These are phyloP conservation scores for Gnathochromis pfefferi DNA, from an alignment of 2,113 vertebrate genomes.

Conservation along the genomic window DNA sequence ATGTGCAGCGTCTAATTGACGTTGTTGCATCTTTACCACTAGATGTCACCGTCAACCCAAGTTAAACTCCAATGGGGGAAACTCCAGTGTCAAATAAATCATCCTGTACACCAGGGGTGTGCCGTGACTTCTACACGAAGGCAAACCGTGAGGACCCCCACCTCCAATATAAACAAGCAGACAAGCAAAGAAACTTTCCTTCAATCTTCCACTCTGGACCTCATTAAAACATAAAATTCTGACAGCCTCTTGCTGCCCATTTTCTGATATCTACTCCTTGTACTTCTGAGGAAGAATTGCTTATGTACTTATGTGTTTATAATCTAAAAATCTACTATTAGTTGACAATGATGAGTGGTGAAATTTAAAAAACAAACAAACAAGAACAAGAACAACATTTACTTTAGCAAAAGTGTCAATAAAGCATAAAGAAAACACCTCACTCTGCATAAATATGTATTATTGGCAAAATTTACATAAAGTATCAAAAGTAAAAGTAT, in stretches of 20 bases:
- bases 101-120: background rate
- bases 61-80: background rate
- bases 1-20: background rate
- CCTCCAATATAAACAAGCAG: background rate
- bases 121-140: background rate
- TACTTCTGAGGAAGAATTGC: background rate
- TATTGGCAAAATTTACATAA: background rate
- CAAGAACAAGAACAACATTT: background rate
- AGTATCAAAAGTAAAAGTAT: background rate
- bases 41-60: constrained; percentile 18
- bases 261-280: background rate
- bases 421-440: background rate
- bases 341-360: background rate
- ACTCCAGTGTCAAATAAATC: background rate
- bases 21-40: background rate
- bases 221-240: background rate
- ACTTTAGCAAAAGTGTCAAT: background rate
- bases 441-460: background rate
- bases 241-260: background rate
- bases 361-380: background rate
- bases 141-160: background rate
- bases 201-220: background rate
- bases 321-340: background rate
- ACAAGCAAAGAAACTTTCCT: background rate
- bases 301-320: background rate